These are phyloP conservation scores for Bradypodion ventrale DNA, from an alignment of 2,797 vertebrate species.

Conservation along the genomic window DNA sequence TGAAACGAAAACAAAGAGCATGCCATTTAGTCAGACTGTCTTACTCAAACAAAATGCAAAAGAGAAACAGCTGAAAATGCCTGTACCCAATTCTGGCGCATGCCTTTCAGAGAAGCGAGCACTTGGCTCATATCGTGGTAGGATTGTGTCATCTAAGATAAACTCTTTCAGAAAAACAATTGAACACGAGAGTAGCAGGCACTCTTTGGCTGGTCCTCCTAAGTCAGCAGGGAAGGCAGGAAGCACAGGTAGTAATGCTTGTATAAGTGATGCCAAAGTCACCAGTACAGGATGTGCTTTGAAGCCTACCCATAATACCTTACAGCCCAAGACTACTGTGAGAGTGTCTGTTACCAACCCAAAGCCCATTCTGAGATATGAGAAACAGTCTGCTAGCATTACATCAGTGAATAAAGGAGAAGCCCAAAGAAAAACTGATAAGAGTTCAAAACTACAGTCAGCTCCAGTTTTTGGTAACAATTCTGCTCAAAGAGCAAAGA, in stretches of 20 bases:
- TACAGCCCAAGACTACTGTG: slow-evolving; percentile 45
- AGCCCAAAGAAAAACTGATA: slow-evolving; percentile 29
- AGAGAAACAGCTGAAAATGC: slow-evolving; percentile 68
- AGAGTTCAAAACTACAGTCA: slow-evolving; percentile 23
- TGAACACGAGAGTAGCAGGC: slow-evolving; percentile 40
- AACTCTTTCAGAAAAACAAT: slow-evolving; percentile 87
- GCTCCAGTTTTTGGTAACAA: background rate
- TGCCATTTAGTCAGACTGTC: slow-evolving; percentile 76
- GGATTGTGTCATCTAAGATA: slow-evolving; percentile 88
- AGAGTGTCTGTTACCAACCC: slow-evolving; percentile 48
- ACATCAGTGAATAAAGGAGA: slow-evolving; percentile 28
- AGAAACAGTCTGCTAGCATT: slow-evolving; percentile 31
- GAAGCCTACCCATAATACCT: slow-evolving; percentile 24
- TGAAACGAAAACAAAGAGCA: slow-evolving; percentile 43
- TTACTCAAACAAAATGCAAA: slow-evolving; percentile 73
- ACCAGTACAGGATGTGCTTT: background rate
- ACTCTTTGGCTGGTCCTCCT: slow-evolving; percentile 30
- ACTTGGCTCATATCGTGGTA: slow-evolving; percentile 88
- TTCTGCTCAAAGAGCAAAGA: slow-evolving; percentile 40
- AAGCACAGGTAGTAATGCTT: background rate
- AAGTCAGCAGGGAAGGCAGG: slow-evolving; percentile 46
- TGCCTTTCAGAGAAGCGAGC: slow-evolving; percentile 70
- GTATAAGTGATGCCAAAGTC: slow-evolving; percentile 25
- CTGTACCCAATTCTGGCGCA: slow-evolving; percentile 71
- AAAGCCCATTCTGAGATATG: slow-evolving; percentile 4